A percentile compares a stretch with the other conserved stretches of the same genome.
phyloP scores from a whole-genome alignment of 2,888 invertebrate species.

The Pachydiplax longipennis region DNA sequence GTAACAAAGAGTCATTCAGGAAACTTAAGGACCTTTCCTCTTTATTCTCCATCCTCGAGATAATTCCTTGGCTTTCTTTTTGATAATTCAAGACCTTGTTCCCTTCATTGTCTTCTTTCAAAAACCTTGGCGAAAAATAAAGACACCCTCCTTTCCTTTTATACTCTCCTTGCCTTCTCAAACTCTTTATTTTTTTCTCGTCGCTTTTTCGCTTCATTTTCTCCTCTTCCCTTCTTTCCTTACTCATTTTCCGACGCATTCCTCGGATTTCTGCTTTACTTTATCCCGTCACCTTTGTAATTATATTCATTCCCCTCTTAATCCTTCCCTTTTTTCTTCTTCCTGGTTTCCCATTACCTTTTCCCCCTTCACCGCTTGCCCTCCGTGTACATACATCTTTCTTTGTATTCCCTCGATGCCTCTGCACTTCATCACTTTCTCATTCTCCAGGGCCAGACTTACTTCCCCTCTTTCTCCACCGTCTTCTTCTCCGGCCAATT shows the following conservation, averaged over 20 bases:
- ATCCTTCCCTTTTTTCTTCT: background rate
- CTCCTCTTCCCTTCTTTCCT: background rate
- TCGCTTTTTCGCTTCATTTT: background rate
- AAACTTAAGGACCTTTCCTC: background rate
- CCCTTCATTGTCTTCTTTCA: background rate
- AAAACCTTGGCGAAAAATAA: background rate
- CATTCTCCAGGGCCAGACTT: background rate
- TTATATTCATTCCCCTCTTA: background rate
- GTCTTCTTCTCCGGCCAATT: background rate
- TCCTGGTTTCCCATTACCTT: background rate
- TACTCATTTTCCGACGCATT: background rate
- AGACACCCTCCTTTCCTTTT: background rate
- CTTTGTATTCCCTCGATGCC: background rate
- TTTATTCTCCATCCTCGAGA: background rate
- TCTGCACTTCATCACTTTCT: slow-evolving; percentile 26
- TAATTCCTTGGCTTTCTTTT: background rate
- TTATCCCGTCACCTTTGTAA: background rate
- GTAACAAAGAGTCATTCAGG: background rate
- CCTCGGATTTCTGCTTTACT: background rate
- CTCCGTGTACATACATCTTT: background rate
- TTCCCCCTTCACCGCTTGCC: background rate
- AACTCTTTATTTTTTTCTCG: background rate
- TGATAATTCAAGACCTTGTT: background rate
- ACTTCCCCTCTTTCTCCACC: background rate
- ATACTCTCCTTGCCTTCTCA: background rate